phyloP scores from a whole-genome alignment of 2,113 vertebrate species.

The Heterotilapia buettikoferi region DNA sequence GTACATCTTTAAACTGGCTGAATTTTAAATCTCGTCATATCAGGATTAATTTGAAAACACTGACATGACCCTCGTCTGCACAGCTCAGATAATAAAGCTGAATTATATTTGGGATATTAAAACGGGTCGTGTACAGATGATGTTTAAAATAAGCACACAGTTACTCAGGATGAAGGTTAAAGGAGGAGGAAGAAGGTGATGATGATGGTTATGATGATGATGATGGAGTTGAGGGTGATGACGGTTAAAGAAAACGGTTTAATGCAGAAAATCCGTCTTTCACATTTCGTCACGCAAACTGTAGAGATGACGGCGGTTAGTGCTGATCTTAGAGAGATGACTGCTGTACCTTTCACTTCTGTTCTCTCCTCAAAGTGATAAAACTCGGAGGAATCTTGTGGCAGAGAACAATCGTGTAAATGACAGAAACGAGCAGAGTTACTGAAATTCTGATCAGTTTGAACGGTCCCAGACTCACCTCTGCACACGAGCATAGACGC shows the following conservation, averaged over 20 bases:
- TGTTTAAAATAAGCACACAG: neutral
- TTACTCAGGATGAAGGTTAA: neutral
- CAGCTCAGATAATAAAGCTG: neutral
- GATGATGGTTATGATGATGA: neutral
- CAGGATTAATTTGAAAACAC: neutral
- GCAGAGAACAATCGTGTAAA: neutral
- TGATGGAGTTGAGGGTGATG: neutral
- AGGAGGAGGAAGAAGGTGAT: neutral
- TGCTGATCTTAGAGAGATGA: neutral
- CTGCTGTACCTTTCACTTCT: conserved; percentile 55
- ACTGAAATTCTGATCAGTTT: neutral
- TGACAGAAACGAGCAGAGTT: neutral
- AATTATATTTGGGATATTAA: neutral
- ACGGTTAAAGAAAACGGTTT: neutral
- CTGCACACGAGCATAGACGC: conserved; percentile 62
- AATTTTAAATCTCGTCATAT: neutral
- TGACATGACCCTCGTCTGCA: neutral
- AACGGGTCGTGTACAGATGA: neutral
- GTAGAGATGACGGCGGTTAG: neutral
- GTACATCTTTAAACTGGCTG: neutral
- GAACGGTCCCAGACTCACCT: conserved; percentile 63
- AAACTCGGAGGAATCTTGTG: conserved; percentile 47
- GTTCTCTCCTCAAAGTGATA: conserved; percentile 52
- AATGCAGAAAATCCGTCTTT: neutral
- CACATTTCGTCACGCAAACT: neutral